Base-by-base conservation (phyloP, 2,113 vertebrate genomes). In the Notarius quadriscutis region DNA sequence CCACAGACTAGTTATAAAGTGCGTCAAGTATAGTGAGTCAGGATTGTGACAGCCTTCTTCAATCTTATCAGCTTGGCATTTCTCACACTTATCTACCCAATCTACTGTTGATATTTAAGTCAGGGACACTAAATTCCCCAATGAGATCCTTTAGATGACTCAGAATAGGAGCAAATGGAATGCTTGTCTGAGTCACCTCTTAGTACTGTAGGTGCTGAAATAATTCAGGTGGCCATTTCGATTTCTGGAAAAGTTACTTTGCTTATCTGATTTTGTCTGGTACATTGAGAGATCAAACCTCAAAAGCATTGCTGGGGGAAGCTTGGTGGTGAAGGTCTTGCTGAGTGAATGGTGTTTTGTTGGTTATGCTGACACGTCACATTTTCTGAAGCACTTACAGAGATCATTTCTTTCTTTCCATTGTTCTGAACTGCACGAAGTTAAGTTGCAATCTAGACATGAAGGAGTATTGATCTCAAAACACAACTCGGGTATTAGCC, bases 101-200 rank as follows among this genome's bases (percentile, higher is more conserved):
- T 50, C 74, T 74, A 1, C 22, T 50, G 78, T 67, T 57, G 77
- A 69, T 83, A 93, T 92, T 87, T 86, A 88, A 91, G 91, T 90
- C 89, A 92, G 48, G 65, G 86, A 74, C 75, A 90, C 88, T 41
- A 60, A 87, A 75, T 30, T 83, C 84, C 86, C 74, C n/a, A 62
- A 69, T 86, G 87, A 91, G 86, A 50, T 81, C 65, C 79, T 80
- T 84, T 72, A 84, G 79, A 62, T 88, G 86, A 41, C 74, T 91
- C 63, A 86, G 77, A 87, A 50, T 8, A 50, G 80, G 83, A 79
- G 67, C 25, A 89, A 87, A 89, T 85, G 55, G 79, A 65, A 90
- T 65, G 41, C 7, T 74, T 87, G 89, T 60, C 67, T 86, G n/a
- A 89, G 90, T 90, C 53, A 85, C 78, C 77, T 88, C 89, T 87